phyloP scores from a whole-genome alignment of 2,888 invertebrate species.

The Helobdella robusta region DNA sequence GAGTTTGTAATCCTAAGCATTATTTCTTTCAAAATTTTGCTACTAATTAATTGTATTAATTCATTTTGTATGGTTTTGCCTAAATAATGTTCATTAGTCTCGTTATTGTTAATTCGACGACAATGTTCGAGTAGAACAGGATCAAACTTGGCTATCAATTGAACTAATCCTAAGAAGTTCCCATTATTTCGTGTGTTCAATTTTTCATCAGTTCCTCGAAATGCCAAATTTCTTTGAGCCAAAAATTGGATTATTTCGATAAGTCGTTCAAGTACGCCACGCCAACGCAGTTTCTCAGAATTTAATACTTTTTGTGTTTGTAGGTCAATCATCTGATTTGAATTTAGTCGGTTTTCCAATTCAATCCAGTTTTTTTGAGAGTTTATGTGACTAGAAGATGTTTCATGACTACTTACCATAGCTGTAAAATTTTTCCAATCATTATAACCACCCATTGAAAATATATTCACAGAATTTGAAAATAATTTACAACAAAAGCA shows the following conservation, averaged over 20 bases:
- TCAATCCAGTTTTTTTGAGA: conserved; percentile 1
- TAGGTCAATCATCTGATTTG: conserved; percentile 1
- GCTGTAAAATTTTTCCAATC: neutral
- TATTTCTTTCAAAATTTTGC: neutral
- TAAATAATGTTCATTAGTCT: conserved; percentile 2
- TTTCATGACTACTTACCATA: neutral
- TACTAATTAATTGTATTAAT: conserved; percentile 1
- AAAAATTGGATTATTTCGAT: conserved; percentile 2
- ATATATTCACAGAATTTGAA: neutral
- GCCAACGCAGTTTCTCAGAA: neutral
- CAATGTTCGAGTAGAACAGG: conserved; percentile 1
- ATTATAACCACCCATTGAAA: neutral
- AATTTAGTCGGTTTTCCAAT: neutral
- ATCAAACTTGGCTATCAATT: conserved; percentile 2
- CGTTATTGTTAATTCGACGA: conserved; percentile 3
- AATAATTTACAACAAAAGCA: no score
- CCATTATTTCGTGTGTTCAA: neutral
- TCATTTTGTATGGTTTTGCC: conserved; percentile 1
- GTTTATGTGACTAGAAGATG: conserved; percentile 1
- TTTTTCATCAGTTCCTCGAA: neutral
- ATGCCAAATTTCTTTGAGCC: conserved; percentile 3
- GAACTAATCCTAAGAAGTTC: conserved; percentile 1
- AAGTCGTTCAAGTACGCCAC: conserved; percentile 4
- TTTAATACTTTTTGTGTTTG: conserved; percentile 2
- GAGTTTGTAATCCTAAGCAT: neutral